Conservation (phyloP, 2,888 invertebrate genomes). For the Pyrrhosoma nymphula region DNA sequence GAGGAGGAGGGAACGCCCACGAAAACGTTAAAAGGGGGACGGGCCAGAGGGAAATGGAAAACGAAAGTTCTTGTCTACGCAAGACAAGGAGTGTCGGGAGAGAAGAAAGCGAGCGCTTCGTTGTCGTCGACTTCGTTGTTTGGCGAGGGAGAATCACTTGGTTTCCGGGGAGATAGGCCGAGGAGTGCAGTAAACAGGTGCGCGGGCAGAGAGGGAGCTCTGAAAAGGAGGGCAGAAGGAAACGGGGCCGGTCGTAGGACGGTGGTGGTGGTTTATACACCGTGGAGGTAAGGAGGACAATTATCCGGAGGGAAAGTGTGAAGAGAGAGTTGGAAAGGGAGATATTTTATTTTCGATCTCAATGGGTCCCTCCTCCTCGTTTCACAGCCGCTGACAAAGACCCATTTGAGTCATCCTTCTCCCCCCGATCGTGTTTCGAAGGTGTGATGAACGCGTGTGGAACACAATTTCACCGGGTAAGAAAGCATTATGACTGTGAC, state of each 20-base stretch:
- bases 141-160: not conserved
- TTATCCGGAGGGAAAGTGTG: conserved; percentile 24
- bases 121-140: not conserved
- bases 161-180: conserved; percentile 1
- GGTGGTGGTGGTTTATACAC: not conserved
- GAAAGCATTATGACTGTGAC: too few species aligned
- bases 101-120: not conserved
- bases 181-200: not conserved
- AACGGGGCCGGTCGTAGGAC: not conserved
- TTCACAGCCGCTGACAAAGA: not conserved
- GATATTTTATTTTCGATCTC: conserved; percentile 2
- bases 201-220: not conserved
- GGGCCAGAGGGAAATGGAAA: not conserved
- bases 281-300: not conserved
- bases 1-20: not conserved
- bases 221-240: not conserved
- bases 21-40: not conserved
- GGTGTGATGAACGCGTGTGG: not conserved
- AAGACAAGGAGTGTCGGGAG: not conserved
- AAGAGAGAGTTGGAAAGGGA: conserved; percentile 18
- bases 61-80: not conserved
- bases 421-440: not conserved
- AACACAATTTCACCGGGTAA: not conserved
- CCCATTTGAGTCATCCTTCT: not conserved
- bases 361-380: not conserved